Evolutionary conservation across 2,797 vertebrate species (phyloP).

Genomic region (Alectoris magna): DNA sequence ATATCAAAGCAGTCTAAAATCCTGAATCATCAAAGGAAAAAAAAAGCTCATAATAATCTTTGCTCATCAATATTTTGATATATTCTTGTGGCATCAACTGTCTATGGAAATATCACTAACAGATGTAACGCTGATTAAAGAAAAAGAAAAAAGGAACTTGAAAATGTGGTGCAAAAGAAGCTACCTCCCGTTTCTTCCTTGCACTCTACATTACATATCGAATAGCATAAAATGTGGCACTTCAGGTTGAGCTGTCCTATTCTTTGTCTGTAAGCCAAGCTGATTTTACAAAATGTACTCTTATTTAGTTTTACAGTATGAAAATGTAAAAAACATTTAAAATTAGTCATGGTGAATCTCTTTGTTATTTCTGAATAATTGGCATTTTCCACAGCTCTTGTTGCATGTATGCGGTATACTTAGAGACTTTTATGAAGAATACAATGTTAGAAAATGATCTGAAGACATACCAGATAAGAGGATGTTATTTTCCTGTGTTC

Average conservation of each 20-base stretch:
- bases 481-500: conserved; percentile 17
- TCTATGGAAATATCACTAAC: neutral
- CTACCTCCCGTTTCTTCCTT: neutral
- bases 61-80: neutral
- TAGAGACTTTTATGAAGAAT: neutral
- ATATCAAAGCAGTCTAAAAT: neutral
- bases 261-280: neutral
- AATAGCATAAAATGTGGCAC: neutral
- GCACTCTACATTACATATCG: neutral
- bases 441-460: neutral
- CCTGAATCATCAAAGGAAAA: neutral
- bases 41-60: neutral
- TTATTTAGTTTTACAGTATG: neutral
- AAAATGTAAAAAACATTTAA: neutral
- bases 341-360: neutral
- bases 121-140: neutral
- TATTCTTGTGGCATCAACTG: neutral
- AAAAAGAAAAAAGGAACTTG: neutral
- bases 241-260: neutral
- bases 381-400: neutral
- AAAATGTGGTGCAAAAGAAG: neutral
- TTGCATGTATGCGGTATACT: neutral
- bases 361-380: neutral
- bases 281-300: neutral
- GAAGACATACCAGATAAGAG: neutral